A percentile compares a stretch with the other conserved stretches of the same genome.
Conservation (phyloP, 2,797 vertebrate species). For the Pangasius sanitwongsei region DNA sequence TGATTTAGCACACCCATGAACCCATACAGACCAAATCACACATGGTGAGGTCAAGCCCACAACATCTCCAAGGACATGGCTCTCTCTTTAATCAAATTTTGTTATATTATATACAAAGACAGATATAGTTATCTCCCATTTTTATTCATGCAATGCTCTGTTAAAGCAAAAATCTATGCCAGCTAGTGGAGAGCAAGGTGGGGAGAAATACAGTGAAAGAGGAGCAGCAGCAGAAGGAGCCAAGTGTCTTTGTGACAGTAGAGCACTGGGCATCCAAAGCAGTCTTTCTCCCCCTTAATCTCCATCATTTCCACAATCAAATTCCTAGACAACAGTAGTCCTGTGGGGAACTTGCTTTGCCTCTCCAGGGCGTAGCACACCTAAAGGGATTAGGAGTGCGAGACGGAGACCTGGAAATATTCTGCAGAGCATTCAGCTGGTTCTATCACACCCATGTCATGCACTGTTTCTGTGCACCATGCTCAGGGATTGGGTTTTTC, state of each 20-base stretch:
- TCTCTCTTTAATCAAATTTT: conserved; percentile 49
- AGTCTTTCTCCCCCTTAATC: conserved; percentile 77
- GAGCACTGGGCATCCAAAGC: conserved; percentile 79
- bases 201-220: conserved; percentile 72
- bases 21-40: conserved; percentile 23
- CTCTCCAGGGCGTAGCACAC: conserved; percentile 81
- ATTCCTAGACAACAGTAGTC: conserved; percentile 84
- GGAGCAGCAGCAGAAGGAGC: conserved; percentile 70
- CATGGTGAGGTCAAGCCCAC: conserved; percentile 40
- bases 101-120: conserved; percentile 32
- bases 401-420: conserved; percentile 83
- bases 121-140: conserved; percentile 59
- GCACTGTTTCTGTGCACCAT: conserved; percentile 79
- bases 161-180: conserved; percentile 24
- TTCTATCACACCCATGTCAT: conserved; percentile 79
- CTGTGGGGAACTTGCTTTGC: conserved; percentile 77
- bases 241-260: conserved; percentile 78
- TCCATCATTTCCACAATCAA: conserved; percentile 82
- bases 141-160: conserved; percentile 38
- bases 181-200: conserved; percentile 68
- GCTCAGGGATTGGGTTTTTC: conserved; percentile 76
- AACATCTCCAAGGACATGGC: conserved; percentile 29
- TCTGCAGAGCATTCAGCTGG: conserved; percentile 77
- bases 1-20: conserved; percentile 47
- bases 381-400: conserved; percentile 85